phyloP scores from a whole-genome alignment of 92 coral and sea anemone genomes.

The Siderastrea radians region DNA sequence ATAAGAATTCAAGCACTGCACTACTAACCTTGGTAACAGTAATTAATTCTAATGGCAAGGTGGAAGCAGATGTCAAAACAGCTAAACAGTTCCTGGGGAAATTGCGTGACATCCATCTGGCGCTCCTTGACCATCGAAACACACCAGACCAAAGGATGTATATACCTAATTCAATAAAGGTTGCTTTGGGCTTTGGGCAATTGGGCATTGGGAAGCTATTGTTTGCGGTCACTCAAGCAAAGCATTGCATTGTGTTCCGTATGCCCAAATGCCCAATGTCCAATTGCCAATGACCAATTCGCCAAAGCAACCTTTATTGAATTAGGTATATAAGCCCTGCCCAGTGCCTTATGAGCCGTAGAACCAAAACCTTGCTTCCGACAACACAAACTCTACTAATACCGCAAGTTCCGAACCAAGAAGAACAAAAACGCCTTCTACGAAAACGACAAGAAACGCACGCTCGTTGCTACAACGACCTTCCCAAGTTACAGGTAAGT shows the following conservation, averaged over 20 bases:
- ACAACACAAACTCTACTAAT: neutral
- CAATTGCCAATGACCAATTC: too few relatives aligned
- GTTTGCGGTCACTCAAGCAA: too few relatives aligned
- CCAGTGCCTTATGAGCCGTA: slow-evolving; percentile 55
- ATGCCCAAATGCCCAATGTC: too few relatives aligned
- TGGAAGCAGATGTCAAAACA: slow-evolving; percentile 8
- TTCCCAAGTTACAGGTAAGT: slow-evolving; percentile 35
- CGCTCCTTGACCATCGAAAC: too few relatives aligned
- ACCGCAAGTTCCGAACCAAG: slow-evolving; percentile 9
- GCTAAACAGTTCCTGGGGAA: too few relatives aligned
- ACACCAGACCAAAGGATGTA: slow-evolving; percentile 35
- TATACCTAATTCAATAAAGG: neutral
- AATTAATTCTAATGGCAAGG: slow-evolving; percentile 42
- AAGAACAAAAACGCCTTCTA: neutral
- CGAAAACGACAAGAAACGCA: too few relatives aligned
- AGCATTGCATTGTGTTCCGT: too few relatives aligned
- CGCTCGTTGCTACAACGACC: slow-evolving; percentile 1
- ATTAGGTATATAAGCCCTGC: slow-evolving; percentile 8
- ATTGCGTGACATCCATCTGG: neutral
- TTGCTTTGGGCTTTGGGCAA: too few relatives aligned
- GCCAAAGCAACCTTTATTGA: too few relatives aligned
- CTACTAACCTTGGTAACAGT: slow-evolving; percentile 15
- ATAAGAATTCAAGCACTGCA: slow-evolving; percentile 34
- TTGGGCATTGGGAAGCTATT: too few relatives aligned
- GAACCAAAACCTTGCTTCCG: slow-evolving; percentile 52